Base-by-base conservation (phyloP, 2,797 vertebrate species). In the Channallabes apus region DNA sequence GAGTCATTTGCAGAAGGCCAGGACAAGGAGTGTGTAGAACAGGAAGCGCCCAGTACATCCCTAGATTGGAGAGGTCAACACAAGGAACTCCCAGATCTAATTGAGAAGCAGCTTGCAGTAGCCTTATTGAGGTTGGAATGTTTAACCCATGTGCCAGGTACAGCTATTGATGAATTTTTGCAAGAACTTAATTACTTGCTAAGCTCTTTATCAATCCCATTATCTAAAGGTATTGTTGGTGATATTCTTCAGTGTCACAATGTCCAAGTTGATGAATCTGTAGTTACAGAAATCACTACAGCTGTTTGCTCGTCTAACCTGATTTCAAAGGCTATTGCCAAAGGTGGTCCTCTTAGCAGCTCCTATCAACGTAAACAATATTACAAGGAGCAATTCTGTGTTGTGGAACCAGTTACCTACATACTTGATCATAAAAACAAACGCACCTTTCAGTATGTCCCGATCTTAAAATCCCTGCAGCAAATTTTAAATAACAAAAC, bases 101-200 rank as follows among this genome's bases (percentile, higher is more conserved):
- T 80, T 61, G 85, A 79, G 64, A 27, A 79, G 75, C 62, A 62
- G 56, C 76, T 86, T 67, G 82, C 82, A 77, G 46, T 32, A 71
- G 38, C 82, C 24, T 78, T 84, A 35, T 38, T 86, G 15, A 67
- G 79, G 38, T 65, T 86, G 51, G 56, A 87, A 32, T 73, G 35
- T 72, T 80, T 73, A 27, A 58, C 81, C 4, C 83, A 87, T 59
- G 86, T 87, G 35, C 82, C 86, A 80, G 68, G 81, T 69, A 80
- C 22, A 46, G 82, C 82, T 20, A 75, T 77, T 68, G 86, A 84
- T 67, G 68, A 46, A 7, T 76, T 87, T 14, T 73, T 76, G 58
- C 32, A 80, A 38, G 86, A 81, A 61, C 69, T 84, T 32, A 4
- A 84, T 12, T 81, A 80, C 12, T 84, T 87, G n/a, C 11, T 87